Evolutionary conservation across 2,113 vertebrate species (phyloP).

Genomic region (Hiodon tergisus): DNA sequence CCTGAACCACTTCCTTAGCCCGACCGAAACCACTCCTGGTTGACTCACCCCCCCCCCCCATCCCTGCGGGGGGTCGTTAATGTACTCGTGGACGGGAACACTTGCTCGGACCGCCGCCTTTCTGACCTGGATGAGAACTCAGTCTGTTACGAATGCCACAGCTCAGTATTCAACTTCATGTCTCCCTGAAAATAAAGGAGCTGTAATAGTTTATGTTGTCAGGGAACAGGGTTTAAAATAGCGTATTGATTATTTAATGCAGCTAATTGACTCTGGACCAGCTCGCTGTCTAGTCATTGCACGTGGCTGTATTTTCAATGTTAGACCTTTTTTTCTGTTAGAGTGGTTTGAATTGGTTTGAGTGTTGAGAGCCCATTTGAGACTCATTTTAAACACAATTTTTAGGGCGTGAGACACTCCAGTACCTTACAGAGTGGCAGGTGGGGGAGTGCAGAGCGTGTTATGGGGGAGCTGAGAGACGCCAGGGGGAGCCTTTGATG

Average conservation of each 20-base stretch:
- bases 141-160: too few relatives aligned
- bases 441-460: too few relatives aligned
- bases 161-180: too few relatives aligned
- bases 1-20: background rate
- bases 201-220: background rate
- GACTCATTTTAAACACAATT: too few relatives aligned
- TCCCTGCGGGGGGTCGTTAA: too few relatives aligned
- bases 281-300: background rate
- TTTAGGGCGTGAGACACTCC: too few relatives aligned
- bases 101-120: too few relatives aligned
- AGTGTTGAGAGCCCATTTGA: too few relatives aligned
- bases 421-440: too few relatives aligned
- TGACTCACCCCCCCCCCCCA: too few relatives aligned
- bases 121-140: too few relatives aligned
- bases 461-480: background rate
- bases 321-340: constrained; percentile 10
- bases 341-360: constrained; percentile 23
- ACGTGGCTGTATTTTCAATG: constrained; percentile 1
- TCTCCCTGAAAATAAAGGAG: background rate
- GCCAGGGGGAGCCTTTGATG: constrained; percentile 42
- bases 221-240: background rate
- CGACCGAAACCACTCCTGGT: background rate
- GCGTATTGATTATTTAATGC: constrained; percentile 7
- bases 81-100: too few relatives aligned
- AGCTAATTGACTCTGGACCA: background rate